Percentiles rank a stretch among this genome's conserved stretches.
These are phyloP conservation scores for Theodoxus fluviatilis DNA, from an alignment of 2,888 invertebrate species.

Conservation along the genomic window DNA sequence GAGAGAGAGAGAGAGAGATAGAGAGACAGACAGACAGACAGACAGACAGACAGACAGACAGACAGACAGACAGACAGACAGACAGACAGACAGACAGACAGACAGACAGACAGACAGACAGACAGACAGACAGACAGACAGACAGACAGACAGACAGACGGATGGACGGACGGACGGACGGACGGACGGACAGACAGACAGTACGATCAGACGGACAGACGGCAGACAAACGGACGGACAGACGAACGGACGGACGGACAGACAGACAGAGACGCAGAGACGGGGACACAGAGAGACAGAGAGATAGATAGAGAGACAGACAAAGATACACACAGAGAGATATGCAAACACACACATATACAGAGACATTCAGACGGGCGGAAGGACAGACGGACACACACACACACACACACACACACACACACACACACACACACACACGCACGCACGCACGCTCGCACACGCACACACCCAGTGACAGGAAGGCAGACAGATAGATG, in stretches of 20 bases:
- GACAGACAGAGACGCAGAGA: background rate
- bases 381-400: background rate
- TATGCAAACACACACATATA: slow-evolving; percentile 20
- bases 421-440: slow-evolving; percentile 14
- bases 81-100: background rate
- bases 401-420: slow-evolving; percentile 17
- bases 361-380: background rate
- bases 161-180: background rate
- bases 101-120: background rate
- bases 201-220: background rate
- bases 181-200: background rate
- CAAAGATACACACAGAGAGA: slow-evolving; percentile 1
- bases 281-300: background rate
- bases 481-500: too few species aligned
- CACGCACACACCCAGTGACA: too few species aligned
- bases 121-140: background rate
- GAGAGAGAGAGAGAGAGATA: slow-evolving; percentile 3
- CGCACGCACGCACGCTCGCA: background rate
- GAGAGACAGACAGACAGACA: background rate
- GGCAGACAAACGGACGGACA: background rate
- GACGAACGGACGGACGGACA: background rate
- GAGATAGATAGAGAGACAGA: background rate
- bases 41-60: background rate
- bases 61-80: background rate
- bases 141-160: background rate